A percentile compares a stretch with the other conserved stretches of the same genome.
Conservation (phyloP, 2,888 invertebrate genomes). For the Stomorhina lunata region DNA sequence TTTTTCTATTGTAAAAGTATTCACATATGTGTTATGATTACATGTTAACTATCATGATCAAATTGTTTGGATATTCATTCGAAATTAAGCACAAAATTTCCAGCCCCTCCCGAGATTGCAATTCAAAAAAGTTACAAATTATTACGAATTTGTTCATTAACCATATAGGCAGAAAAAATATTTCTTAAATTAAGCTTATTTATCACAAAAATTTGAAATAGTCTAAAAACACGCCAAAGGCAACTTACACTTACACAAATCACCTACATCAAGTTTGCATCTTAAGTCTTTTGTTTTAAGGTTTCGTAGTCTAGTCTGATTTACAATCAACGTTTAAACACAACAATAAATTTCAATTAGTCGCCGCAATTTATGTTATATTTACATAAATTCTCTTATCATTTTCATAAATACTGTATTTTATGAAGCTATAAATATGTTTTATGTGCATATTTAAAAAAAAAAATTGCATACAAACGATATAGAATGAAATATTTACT, state of each 20-base stretch:
- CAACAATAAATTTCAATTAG: conserved; percentile 62
- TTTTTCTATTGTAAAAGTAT: too few species aligned
- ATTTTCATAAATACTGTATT: conserved; percentile 59
- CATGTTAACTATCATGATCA: too few species aligned
- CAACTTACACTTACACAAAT: neutral
- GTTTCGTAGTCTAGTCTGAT: conserved; percentile 3
- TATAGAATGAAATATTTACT: conserved; percentile 30
- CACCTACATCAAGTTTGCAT: neutral
- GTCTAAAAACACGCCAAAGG: neutral
- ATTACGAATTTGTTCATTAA: too few species aligned
- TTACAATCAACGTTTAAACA: conserved; percentile 15
- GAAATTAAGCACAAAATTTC: too few species aligned
- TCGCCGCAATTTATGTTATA: conserved; percentile 29
- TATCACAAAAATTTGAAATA: too few species aligned
- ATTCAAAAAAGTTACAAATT: too few species aligned
- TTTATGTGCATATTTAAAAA: conserved; percentile 58
- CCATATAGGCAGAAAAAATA: too few species aligned
- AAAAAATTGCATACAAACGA: neutral
- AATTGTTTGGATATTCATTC: too few species aligned
- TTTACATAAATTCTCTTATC: conserved; percentile 54
- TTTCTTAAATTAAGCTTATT: too few species aligned
- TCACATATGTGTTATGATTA: too few species aligned
- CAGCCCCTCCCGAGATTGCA: too few species aligned
- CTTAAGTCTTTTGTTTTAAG: conserved; percentile 34
- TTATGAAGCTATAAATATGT: conserved; percentile 59